A percentile compares a stretch with the other conserved stretches of the same genome.
phyloP scores from a whole-genome alignment of 1,140 invertebrate genomes.

The Physella acuta region DNA sequence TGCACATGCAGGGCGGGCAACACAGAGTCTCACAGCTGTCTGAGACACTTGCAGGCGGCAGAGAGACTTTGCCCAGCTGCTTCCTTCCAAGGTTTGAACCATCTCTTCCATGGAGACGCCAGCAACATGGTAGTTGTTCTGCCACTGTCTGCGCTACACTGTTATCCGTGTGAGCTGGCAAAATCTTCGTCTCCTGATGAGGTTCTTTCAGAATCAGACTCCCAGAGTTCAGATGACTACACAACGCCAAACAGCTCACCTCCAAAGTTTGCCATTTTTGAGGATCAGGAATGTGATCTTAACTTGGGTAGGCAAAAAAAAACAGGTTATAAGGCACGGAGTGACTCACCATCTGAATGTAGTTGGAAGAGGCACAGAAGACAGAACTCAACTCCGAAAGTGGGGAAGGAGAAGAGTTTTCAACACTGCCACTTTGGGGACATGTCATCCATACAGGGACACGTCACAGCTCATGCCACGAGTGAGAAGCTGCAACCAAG shows the following conservation, averaged over 20 bases:
- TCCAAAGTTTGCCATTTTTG: too few species aligned
- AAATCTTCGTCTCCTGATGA: not conserved
- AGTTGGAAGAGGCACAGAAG: not conserved
- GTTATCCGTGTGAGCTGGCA: too few species aligned
- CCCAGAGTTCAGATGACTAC: not conserved
- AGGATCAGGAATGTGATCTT: not conserved
- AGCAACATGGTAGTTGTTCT: not conserved
- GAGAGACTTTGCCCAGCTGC: too few species aligned
- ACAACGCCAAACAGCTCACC: not conserved
- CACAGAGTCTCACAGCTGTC: too few species aligned
- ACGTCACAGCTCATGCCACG: not conserved
- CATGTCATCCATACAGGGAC: too few species aligned
- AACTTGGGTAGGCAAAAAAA: not conserved
- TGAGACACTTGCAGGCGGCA: too few species aligned
- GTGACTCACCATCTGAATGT: not conserved
- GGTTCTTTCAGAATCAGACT: not conserved
- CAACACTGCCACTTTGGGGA: too few species aligned
- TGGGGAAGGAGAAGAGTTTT: too few species aligned
- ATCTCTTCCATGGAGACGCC: too few species aligned
- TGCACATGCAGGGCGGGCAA: too few species aligned
- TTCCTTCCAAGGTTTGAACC: too few species aligned
- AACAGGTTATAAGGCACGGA: not conserved
- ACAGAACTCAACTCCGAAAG: not conserved
- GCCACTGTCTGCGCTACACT: not conserved
- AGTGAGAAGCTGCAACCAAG: not conserved